Evolutionary conservation across 2,888 invertebrate species (phyloP).

Genomic region (Diplazon laetatorius): DNA sequence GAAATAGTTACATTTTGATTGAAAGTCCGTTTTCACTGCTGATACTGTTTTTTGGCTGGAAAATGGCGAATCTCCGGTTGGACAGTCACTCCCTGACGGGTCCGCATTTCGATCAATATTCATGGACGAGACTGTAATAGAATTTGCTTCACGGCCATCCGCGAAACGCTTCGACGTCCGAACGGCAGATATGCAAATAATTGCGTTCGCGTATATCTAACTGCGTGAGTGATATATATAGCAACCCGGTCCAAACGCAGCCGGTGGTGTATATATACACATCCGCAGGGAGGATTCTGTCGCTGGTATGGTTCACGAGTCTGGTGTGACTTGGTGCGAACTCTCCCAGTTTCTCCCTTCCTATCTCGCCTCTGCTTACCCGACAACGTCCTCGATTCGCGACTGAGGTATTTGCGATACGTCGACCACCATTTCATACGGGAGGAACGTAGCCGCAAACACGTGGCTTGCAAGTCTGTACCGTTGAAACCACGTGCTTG

Average conservation of each 20-base stretch:
- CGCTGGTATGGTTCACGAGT: constrained; percentile 33
- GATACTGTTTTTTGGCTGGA: background rate
- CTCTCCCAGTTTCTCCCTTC: constrained; percentile 1
- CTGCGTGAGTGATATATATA: constrained; percentile 5
- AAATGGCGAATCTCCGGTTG: background rate
- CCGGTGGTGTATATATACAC: constrained; percentile 31
- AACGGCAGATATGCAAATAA: constrained; percentile 78
- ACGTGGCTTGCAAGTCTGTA: constrained; percentile 33
- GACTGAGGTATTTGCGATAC: constrained; percentile 53
- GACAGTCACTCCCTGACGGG: constrained; percentile 10
- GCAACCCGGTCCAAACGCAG: constrained; percentile 23
- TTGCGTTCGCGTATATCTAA: constrained; percentile 63
- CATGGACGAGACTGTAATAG: constrained; percentile 75
- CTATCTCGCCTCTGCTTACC: constrained; percentile 5
- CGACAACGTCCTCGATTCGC: constrained; percentile 25
- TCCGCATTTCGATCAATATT: constrained; percentile 68
- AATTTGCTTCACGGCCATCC: constrained; percentile 75
- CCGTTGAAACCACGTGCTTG: background rate
- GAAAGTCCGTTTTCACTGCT: no score
- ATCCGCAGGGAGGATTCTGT: constrained; percentile 30
- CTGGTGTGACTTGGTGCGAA: constrained; percentile 30
- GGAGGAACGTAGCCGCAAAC: constrained; percentile 41
- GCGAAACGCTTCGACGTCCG: constrained; percentile 72
- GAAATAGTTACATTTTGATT: no score
- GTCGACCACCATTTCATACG: constrained; percentile 31